Evolutionary conservation across 2,797 vertebrate species (phyloP).

Genomic region (Parotocinclus haroldoi): DNA sequence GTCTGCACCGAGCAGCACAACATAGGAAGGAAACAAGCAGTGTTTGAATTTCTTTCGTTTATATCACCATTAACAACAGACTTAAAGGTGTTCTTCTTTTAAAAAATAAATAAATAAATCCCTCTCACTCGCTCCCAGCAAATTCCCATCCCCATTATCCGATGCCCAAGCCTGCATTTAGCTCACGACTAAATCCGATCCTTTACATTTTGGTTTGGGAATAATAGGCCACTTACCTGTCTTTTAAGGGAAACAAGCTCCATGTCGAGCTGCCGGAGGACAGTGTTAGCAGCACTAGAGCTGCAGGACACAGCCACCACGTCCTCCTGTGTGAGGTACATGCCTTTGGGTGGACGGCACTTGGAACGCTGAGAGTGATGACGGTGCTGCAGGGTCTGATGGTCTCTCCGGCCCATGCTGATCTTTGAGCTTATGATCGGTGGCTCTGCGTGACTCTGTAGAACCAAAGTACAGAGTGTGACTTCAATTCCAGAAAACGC

Average conservation of each 20-base stretch:
- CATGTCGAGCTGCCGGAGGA: conserved; percentile 94
- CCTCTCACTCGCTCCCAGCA: no score
- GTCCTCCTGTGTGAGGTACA: conserved; percentile 96
- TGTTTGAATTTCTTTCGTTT: no score
- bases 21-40: no score
- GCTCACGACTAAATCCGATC: no score
- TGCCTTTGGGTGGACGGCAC: conserved; percentile 95
- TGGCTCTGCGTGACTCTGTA: conserved; percentile 76
- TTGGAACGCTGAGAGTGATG: conserved; percentile 93
- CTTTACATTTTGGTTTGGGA: no score
- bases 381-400: conserved; percentile 91
- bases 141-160: background rate
- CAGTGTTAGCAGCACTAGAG: conserved; percentile 87
- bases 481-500: conserved; percentile 16
- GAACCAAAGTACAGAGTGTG: background rate
- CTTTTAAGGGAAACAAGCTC: conserved; percentile 96
- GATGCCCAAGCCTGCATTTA: no score
- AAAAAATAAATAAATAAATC: no score
- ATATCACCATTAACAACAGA: no score
- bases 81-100: no score
- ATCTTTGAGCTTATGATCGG: conserved; percentile 81
- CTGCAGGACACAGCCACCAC: conserved; percentile 95
- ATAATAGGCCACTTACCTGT: conserved; percentile 75
- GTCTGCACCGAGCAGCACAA: no score
- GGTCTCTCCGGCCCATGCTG: conserved; percentile 86